Conservation (phyloP, 2,113 vertebrate species). For the Tricholaema leucomelas region DNA sequence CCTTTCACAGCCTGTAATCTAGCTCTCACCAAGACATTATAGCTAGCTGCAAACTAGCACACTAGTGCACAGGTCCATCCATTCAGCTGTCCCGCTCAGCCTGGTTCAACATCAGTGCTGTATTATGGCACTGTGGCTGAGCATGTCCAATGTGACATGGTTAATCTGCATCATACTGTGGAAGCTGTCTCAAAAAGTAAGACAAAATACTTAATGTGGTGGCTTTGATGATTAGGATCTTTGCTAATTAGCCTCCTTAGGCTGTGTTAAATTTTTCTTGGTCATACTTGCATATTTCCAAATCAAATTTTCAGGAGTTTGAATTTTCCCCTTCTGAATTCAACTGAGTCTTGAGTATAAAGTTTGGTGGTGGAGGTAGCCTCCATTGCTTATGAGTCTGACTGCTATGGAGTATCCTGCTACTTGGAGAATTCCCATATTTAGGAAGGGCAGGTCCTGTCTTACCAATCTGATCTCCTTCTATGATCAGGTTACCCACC, state of each 20-base stretch:
- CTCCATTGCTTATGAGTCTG: background rate
- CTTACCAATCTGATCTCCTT: too few species aligned
- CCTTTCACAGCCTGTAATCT: too few species aligned
- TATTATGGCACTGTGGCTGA: too few species aligned
- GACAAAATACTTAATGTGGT: background rate
- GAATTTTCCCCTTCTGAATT: background rate
- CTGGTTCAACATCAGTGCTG: background rate
- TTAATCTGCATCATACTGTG: background rate
- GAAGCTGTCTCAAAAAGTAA: background rate
- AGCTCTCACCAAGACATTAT: too few species aligned
- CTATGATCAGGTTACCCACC: too few species aligned
- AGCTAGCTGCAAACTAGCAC: too few species aligned
- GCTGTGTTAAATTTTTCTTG: background rate
- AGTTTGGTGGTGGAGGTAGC: background rate
- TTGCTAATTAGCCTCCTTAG: background rate
- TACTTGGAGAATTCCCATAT: background rate
- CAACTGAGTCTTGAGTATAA: background rate
- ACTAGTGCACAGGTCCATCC: background rate
- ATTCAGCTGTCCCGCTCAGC: accelerated
- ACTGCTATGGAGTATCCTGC: background rate
- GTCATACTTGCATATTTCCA: background rate
- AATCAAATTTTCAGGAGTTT: background rate
- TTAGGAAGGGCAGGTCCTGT: too few species aligned
- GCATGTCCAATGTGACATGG: accelerated
- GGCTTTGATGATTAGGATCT: background rate